Conservation (phyloP, 92 coral and sea anemone species). For the Phenganax stokvisi region DNA sequence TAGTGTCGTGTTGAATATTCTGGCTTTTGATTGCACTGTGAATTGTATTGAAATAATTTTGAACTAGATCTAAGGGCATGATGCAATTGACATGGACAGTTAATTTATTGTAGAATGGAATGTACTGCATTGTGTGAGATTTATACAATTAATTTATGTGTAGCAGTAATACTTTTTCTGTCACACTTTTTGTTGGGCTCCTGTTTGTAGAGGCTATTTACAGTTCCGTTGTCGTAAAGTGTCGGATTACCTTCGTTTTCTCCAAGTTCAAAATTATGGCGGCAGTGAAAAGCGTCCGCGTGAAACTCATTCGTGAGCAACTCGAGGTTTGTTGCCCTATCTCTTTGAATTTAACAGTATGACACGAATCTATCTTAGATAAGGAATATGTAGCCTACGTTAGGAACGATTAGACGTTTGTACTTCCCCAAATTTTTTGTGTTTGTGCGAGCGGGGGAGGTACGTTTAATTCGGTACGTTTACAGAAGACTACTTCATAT, state of each 20-base stretch:
- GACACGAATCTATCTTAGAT: background rate
- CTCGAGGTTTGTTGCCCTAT: conserved; percentile 27
- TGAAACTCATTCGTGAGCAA: conserved; percentile 3
- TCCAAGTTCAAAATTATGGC: conserved; percentile 35
- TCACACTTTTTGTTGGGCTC: background rate
- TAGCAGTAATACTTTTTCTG: background rate
- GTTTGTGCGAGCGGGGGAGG: too few relatives aligned
- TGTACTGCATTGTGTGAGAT: background rate
- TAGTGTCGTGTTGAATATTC: background rate
- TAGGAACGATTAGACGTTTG: background rate
- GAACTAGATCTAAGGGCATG: background rate
- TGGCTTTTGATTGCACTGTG: background rate
- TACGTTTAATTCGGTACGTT: too few relatives aligned
- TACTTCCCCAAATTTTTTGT: background rate
- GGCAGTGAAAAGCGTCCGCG: conserved; percentile 13
- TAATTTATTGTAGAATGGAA: background rate
- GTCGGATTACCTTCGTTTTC: conserved; percentile 3
- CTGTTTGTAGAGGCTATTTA: background rate
- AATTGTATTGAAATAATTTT: too few relatives aligned
- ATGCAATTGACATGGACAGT: background rate
- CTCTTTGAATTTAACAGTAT: background rate
- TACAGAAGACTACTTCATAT: too few relatives aligned
- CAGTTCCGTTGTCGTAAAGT: background rate
- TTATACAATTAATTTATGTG: background rate
- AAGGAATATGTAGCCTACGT: background rate